These are phyloP conservation scores for Varanus salvator DNA, from an alignment of 2,113 vertebrate species.

Conservation along the genomic window DNA sequence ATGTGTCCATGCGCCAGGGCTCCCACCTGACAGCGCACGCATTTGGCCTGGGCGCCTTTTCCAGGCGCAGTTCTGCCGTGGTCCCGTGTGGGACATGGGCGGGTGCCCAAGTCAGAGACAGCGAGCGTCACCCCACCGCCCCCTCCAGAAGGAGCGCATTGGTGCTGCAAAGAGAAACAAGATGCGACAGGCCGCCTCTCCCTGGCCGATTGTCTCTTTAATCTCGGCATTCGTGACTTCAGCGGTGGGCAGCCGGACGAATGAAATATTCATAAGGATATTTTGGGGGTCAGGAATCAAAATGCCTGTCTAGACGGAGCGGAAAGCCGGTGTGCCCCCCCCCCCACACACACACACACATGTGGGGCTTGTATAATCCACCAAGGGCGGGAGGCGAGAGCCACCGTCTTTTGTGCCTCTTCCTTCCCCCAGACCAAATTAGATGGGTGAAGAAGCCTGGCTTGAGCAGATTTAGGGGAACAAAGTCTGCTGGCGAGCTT, in stretches of 20 bases:
- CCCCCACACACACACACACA: background rate
- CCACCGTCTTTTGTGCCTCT: background rate
- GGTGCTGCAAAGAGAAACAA: background rate
- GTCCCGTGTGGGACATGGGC: background rate
- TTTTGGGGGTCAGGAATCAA: background rate
- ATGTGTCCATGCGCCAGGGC: background rate
- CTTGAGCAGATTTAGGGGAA: slow-evolving; percentile 54
- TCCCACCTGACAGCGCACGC: background rate
- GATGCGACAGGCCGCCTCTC: background rate
- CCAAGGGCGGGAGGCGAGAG: background rate
- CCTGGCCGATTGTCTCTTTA: background rate
- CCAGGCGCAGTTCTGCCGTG: background rate
- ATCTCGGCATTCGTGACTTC: slow-evolving; percentile 1
- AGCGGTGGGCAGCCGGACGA: slow-evolving; percentile 4
- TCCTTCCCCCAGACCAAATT: slow-evolving; percentile 42
- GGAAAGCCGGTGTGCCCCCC: rapidly evolving
- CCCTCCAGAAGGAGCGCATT: background rate
- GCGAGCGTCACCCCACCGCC: rapidly evolving
- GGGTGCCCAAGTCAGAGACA: background rate
- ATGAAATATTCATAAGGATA: slow-evolving; percentile 3
- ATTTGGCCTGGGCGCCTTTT: background rate
- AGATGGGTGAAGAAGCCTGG: slow-evolving; percentile 24
- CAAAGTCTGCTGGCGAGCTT: slow-evolving; percentile 60
- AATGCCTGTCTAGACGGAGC: background rate
- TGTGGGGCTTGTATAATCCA: rapidly evolving